A percentile compares a stretch with the other conserved stretches of the same genome.
Evolutionary conservation across 2,113 vertebrate species (phyloP).

Genomic region (Zonotrichia leucophrys): DNA sequence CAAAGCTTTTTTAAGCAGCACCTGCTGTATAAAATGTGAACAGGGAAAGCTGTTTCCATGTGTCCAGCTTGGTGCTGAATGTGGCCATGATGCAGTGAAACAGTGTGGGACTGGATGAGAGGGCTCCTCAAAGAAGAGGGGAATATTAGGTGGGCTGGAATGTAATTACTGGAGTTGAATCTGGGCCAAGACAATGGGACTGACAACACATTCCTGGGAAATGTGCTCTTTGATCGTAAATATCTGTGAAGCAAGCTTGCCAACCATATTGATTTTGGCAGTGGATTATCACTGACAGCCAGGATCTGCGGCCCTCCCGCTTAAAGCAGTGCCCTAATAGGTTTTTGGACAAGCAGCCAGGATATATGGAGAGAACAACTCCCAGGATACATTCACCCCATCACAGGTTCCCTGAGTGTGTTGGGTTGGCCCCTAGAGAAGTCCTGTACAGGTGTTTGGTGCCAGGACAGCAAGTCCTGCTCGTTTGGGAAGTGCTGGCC

Average conservation of each 20-base stretch:
- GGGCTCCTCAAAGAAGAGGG: not conserved
- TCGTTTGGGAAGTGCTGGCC: fast-evolving
- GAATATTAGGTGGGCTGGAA: not conserved
- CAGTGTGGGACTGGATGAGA: not conserved
- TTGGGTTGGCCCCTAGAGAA: not conserved
- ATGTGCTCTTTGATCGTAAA: constrained; percentile 19
- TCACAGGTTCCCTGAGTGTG: not conserved
- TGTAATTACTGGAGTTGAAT: constrained; percentile 22
- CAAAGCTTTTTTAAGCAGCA: not conserved
- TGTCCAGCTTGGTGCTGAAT: not conserved
- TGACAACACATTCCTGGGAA: constrained; percentile 26
- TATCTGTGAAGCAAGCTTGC: constrained; percentile 35
- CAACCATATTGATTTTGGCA: constrained; percentile 47
- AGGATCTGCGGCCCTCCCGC: constrained; percentile 1
- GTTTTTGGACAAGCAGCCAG: not conserved
- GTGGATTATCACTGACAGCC: constrained; percentile 29
- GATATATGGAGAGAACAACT: not conserved
- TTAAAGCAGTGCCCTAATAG: not conserved
- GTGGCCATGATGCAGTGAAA: fast-evolving
- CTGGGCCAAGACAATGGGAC: constrained; percentile 2
- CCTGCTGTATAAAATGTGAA: not conserved
- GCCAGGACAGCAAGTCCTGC: not conserved
- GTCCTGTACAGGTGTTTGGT: not conserved
- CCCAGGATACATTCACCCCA: not conserved
- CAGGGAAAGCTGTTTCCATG: not conserved